Evolutionary conservation across 2,797 vertebrate species (phyloP).

Genomic region (Poecilia wingei): DNA sequence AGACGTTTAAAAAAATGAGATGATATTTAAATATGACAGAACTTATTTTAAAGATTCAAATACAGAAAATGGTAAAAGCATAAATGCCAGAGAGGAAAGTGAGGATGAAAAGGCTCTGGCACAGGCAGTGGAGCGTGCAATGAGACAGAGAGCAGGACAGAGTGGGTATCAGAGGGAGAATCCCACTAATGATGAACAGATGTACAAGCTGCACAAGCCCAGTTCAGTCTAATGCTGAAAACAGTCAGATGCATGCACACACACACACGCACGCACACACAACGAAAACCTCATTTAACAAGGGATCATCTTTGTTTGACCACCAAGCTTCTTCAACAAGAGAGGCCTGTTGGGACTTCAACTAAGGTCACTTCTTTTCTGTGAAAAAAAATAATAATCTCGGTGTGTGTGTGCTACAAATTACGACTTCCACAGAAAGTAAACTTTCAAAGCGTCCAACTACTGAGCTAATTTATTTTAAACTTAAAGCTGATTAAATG

Average conservation of each 20-base stretch:
- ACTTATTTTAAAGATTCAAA: constrained; percentile 27
- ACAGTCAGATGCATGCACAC: not conserved
- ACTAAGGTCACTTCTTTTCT: not conserved
- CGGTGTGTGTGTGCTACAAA: not conserved
- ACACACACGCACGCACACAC: too few species aligned
- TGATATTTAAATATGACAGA: constrained; percentile 25
- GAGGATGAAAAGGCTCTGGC: constrained; percentile 11
- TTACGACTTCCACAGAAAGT: not conserved
- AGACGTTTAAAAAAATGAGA: not conserved
- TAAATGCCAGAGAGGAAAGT: constrained; percentile 14
- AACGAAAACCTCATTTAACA: constrained; percentile 8
- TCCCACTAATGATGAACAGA: constrained; percentile 65
- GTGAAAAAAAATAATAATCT: not conserved
- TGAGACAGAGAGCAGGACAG: constrained; percentile 13
- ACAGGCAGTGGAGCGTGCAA: constrained; percentile 15
- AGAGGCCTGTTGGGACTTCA: not conserved
- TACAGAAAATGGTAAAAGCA: constrained; percentile 31
- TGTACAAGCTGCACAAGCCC: constrained; percentile 38
- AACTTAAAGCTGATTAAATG: not conserved
- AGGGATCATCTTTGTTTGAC: constrained; percentile 14
- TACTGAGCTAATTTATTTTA: not conserved
- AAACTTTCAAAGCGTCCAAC: not conserved
- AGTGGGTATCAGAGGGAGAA: constrained; percentile 51
- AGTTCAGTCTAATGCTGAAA: constrained; percentile 14
- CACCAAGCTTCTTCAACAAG: not conserved